Conservation (phyloP, 2,797 vertebrate species). For the Enteromius viviparus region DNA sequence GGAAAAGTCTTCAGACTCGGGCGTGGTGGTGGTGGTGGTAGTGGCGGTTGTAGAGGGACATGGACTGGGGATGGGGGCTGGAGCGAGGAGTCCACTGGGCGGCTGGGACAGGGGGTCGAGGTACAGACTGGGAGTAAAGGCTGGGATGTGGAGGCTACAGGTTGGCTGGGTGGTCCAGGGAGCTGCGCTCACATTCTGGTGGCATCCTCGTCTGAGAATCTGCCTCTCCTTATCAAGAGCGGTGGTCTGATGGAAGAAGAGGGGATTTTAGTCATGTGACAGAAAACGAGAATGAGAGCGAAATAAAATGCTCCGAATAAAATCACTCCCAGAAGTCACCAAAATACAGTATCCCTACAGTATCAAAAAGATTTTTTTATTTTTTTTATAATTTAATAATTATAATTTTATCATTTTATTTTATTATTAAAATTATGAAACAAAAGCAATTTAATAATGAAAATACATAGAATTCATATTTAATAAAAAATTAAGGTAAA, state of each 20-base stretch:
- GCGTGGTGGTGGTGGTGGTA: conserved; percentile 62
- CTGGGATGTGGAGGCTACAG: conserved; percentile 80
- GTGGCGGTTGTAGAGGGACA: conserved; percentile 49
- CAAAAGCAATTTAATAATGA: neutral
- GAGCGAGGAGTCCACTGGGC: neutral
- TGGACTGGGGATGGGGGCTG: neutral
- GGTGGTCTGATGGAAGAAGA: conserved; percentile 87
- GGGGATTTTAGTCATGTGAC: neutral
- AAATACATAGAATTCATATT: neutral
- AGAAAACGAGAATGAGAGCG: neutral
- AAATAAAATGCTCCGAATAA: neutral
- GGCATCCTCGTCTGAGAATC: conserved; percentile 96
- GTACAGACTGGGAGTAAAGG: conserved; percentile 83
- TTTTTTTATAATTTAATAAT: neutral
- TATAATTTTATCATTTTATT: too few species aligned
- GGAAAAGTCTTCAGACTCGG: conserved; percentile 77
- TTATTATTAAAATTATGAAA: neutral
- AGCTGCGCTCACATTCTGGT: conserved; percentile 92
- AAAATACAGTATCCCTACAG: neutral
- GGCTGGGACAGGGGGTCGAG: conserved; percentile 74
- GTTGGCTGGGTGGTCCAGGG: conserved; percentile 81
- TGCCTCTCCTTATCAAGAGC: conserved; percentile 99
- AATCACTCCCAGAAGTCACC: neutral
- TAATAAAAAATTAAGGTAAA: neutral
- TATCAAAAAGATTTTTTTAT: neutral